These are phyloP conservation scores for Polylopha cassiicola DNA, from an alignment of 2,888 invertebrate genomes.

Conservation along the genomic window DNA sequence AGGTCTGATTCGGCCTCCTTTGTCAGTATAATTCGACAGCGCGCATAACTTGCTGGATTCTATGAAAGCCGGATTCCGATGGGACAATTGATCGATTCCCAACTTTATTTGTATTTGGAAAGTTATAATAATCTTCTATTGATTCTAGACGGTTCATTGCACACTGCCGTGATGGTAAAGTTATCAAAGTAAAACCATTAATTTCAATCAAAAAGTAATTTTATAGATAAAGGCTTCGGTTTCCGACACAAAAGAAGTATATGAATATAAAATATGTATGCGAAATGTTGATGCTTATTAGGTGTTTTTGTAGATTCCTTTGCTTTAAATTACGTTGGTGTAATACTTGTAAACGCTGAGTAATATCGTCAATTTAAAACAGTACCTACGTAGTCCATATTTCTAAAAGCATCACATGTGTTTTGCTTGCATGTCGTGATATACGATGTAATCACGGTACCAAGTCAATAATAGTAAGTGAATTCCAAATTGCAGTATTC, in stretches of 20 bases:
- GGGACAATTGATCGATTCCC: constrained; percentile 33
- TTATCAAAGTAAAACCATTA: constrained; percentile 8
- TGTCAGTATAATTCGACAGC: constrained; percentile 33
- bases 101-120: constrained; percentile 32
- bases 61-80: constrained; percentile 31
- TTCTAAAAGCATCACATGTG: too few relatives aligned
- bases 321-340: too few relatives aligned
- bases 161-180: constrained; percentile 20
- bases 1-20: constrained; percentile 31
- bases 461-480: constrained; percentile 1
- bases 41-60: constrained; percentile 28
- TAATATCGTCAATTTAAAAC: too few relatives aligned
- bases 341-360: too few relatives aligned
- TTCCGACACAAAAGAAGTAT: too few relatives aligned
- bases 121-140: constrained; percentile 38
- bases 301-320: too few relatives aligned
- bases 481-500: constrained; percentile 28
- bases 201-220: constrained; percentile 5
- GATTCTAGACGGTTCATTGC: constrained; percentile 29
- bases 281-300: too few relatives aligned
- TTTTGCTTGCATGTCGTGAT: too few relatives aligned
- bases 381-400: too few relatives aligned
- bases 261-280: too few relatives aligned
- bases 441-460: too few relatives aligned
- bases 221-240: too few relatives aligned